phyloP scores from a whole-genome alignment of 2,888 invertebrate species.

The Melinopterus prodromus region DNA sequence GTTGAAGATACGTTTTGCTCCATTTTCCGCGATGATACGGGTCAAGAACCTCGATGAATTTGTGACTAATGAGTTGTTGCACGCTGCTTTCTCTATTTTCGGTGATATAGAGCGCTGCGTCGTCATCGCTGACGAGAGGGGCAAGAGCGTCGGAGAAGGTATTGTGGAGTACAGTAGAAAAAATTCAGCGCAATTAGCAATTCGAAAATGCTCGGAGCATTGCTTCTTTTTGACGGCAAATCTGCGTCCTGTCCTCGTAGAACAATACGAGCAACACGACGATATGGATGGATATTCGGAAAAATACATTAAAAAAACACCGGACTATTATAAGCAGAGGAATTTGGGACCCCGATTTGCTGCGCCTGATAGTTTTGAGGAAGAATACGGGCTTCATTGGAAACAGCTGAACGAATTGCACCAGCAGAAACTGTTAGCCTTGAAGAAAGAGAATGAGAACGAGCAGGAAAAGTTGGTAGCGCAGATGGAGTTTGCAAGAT shows the following conservation, averaged over 20 bases:
- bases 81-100: constrained; percentile 87
- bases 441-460: constrained; percentile 88
- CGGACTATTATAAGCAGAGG: constrained; percentile 78
- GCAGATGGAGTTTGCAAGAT: constrained; percentile 96
- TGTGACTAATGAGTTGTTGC: constrained; percentile 94
- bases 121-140: constrained; percentile 95
- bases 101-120: constrained; percentile 91
- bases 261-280: constrained; percentile 89
- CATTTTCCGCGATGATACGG: constrained; percentile 91
- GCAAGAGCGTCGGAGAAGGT: constrained; percentile 95
- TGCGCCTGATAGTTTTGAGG: constrained; percentile 87
- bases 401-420: constrained; percentile 94
- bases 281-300: constrained; percentile 92
- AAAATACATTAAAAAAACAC: constrained; percentile 80
- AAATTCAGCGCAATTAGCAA: constrained; percentile 86
- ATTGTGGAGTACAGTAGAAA: constrained; percentile 96
- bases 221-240: constrained; percentile 93
- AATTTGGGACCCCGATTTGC: constrained; percentile 84
- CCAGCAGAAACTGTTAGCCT: constrained; percentile 86
- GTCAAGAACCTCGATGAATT: constrained; percentile 92
- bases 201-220: constrained; percentile 89
- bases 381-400: constrained; percentile 96
- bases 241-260: constrained; percentile 91
- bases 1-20: constrained; percentile 92
- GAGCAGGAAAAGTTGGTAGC: constrained; percentile 94